Percentiles rank a stretch among this genome's conserved stretches.
phyloP scores from a whole-genome alignment of 1,140 invertebrate genomes.

The Drosophila punjabiensis region DNA sequence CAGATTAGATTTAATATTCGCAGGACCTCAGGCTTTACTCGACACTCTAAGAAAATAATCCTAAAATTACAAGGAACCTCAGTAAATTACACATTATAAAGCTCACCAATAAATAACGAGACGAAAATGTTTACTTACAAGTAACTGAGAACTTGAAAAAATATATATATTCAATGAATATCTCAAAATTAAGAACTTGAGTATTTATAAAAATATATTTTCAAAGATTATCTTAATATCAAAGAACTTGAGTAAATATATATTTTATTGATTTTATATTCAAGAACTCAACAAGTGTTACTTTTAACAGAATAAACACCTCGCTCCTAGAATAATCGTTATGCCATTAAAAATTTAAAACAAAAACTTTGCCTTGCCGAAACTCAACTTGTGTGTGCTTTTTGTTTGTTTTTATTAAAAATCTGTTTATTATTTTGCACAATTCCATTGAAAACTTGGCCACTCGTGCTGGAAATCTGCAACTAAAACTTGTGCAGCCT shows the following conservation, averaged over 20 bases:
- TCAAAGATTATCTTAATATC: too few species aligned
- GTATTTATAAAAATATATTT: too few species aligned
- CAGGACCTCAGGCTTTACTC: not conserved
- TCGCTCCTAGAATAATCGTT: not conserved
- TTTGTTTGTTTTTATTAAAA: conserved; percentile 4
- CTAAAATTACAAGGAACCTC: not conserved
- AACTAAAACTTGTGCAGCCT: conserved; percentile 1
- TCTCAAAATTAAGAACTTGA: too few species aligned
- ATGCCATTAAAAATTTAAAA: not conserved
- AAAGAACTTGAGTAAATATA: not conserved
- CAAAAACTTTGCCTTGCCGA: not conserved
- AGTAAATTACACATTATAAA: not conserved
- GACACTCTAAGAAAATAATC: not conserved
- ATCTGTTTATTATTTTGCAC: conserved; percentile 2
- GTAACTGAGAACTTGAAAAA: not conserved
- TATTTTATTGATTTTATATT: not conserved
- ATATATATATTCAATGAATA: too few species aligned
- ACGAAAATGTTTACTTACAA: not conserved
- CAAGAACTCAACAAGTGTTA: not conserved
- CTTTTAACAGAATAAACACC: not conserved
- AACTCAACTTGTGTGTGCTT: not conserved
- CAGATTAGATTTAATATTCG: not conserved
- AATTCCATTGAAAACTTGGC: conserved; percentile 5
- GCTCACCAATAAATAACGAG: not conserved
- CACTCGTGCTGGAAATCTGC: not conserved